Base-by-base conservation (phyloP, 2,888 invertebrate genomes). In the Lymantria monacha region DNA sequence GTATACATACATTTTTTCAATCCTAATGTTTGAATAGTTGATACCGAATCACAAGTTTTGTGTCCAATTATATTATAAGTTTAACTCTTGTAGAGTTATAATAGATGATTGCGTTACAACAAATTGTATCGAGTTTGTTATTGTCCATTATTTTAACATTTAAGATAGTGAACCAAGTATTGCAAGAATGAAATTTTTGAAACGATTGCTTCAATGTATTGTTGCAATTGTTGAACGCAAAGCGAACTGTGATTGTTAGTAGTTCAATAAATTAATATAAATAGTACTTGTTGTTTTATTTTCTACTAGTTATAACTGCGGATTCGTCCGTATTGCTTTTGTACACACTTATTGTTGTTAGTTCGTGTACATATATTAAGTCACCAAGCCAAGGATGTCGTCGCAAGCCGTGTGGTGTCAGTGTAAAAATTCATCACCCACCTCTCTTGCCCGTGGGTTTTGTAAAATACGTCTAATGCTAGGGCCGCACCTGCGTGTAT, bases 211-310 rank as follows among this genome's bases (percentile, higher is more conserved):
- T n/a, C 50, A 37, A 59, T 53, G 42, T 52, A 44, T 46, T 53
- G 42, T 65, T 57, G 59, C 54, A 12, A 51, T 59, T 70, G 72
- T 75, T 73, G 67, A 76, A 72, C 69, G 69, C 60, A 70, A 74
- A 57, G 62, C 71, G 71, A 72, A 75, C 87, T 87, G 87, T 87
- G 87, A 87, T 88, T 81, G 74, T 75, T 84, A 83, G 78, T 76
- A 67, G 60, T 70, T 68, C 79, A 80, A 79, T 83, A 83, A 79
- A 85, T 53, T 78, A 79, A 81, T 72, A 69, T 71, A 63, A 78
- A 66, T 55, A 51, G 9, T 41, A 15, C 7, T 7, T 9, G 9
- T 46, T 48, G 46, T 59, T 54, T 68, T 42, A 57, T 66, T 68
- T 33, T 52, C 33, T 10, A 37, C 36, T 22, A 33, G 41, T 9